Conservation (phyloP, 2,113 vertebrate species). For the Acanthochromis polyacanthus region DNA sequence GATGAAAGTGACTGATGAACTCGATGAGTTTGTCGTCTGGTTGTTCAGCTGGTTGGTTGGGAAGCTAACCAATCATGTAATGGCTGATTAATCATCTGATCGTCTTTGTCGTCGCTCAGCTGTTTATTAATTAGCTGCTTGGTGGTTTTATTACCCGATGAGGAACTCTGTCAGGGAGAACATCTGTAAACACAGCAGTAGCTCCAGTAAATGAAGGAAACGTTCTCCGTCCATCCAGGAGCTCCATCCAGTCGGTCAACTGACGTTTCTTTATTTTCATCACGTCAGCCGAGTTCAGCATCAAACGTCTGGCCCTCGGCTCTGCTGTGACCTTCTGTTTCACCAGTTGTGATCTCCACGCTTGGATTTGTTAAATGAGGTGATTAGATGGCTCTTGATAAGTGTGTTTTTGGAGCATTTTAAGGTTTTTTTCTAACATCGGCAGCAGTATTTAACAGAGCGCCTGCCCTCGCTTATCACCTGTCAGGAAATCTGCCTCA, state of each 20-base stretch:
- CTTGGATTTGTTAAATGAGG: neutral
- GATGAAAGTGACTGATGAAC: neutral
- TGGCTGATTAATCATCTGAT: constrained; percentile 18
- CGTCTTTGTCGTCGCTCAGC: neutral
- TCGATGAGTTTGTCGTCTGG: neutral
- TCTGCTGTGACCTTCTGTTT: neutral
- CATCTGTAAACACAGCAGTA: too few species aligned
- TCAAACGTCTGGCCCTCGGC: neutral
- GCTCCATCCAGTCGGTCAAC: neutral
- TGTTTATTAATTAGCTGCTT: constrained; percentile 28
- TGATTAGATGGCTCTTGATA: neutral
- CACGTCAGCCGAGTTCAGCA: neutral
- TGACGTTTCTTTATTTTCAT: neutral
- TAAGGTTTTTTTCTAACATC: too few species aligned
- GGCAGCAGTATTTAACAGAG: neutral
- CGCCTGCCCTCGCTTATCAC: neutral
- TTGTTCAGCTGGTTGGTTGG: neutral
- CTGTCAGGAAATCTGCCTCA: neutral
- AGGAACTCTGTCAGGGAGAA: neutral
- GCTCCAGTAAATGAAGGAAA: too few species aligned
- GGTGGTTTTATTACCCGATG: neutral
- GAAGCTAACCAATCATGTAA: constrained; percentile 10
- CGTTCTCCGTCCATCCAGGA: too few species aligned
- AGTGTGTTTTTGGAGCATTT: too few species aligned
- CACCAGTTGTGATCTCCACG: neutral